Conservation (phyloP, 2,113 vertebrate species). For the Sinocyclocheilus anophthalmus region DNA sequence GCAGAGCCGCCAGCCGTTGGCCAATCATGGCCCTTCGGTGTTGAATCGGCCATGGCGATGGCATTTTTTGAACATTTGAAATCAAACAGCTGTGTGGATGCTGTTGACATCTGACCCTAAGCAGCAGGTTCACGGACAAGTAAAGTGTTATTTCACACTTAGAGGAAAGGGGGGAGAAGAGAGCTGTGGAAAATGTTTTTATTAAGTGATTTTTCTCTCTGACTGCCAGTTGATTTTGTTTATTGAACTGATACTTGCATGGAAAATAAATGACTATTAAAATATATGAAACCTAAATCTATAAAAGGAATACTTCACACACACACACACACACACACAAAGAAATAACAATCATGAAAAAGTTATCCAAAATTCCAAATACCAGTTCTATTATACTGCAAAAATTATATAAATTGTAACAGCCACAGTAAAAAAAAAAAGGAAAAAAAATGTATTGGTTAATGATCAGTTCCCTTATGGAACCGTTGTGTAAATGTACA, state of each 20-base stretch:
- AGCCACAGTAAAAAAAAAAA: too few species aligned
- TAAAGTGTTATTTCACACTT: slow-evolving; percentile 16
- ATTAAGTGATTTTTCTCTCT: neutral
- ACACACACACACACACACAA: neutral
- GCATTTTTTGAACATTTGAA: slow-evolving; percentile 53
- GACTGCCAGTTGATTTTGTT: neutral
- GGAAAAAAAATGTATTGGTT: too few species aligned
- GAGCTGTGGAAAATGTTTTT: neutral
- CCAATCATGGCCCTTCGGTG: slow-evolving; percentile 51
- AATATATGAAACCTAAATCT: neutral
- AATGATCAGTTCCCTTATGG: too few species aligned
- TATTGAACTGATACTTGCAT: neutral
- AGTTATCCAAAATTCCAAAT: neutral
- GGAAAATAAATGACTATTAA: neutral
- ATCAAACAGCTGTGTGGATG: slow-evolving; percentile 31
- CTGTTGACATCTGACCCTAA: slow-evolving; percentile 37
- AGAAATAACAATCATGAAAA: neutral
- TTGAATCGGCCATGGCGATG: slow-evolving; percentile 22
- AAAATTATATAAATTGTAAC: too few species aligned
- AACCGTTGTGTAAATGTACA: too few species aligned
- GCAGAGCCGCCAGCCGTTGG: slow-evolving; percentile 29
- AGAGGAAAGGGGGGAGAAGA: slow-evolving; percentile 16
- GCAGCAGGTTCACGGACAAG: neutral
- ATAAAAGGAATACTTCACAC: neutral
- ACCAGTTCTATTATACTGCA: neutral